Percentiles rank a stretch among this genome's conserved stretches.
Conservation (phyloP, 2,797 vertebrate species). For the Champsocephalus gunnari region DNA sequence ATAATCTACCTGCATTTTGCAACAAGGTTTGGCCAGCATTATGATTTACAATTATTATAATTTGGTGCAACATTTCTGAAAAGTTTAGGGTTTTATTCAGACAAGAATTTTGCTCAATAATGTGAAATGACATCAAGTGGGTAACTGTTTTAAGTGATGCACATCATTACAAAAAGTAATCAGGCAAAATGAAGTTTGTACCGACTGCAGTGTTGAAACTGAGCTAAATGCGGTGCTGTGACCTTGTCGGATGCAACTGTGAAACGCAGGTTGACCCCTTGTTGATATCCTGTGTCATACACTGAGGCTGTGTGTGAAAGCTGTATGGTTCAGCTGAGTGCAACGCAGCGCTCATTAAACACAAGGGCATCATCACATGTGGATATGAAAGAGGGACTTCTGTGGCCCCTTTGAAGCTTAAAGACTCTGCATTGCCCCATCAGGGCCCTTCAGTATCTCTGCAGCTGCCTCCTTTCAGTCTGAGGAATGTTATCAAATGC, state of each 20-base stretch:
- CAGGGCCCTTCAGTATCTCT: slow-evolving; percentile 49
- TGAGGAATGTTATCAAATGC: slow-evolving; percentile 78
- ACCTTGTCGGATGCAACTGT: slow-evolving; percentile 14
- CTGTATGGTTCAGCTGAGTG: slow-evolving; percentile 2
- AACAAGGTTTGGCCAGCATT: neutral
- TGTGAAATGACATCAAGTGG: slow-evolving; percentile 10
- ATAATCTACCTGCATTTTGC: too few relatives aligned
- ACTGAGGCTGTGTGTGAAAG: slow-evolving; percentile 26
- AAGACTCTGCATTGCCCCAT: slow-evolving; percentile 47
- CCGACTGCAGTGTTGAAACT: neutral
- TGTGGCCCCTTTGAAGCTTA: slow-evolving; percentile 22
- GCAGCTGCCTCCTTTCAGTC: slow-evolving; percentile 61
- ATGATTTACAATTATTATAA: neutral
- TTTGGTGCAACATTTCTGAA: too few relatives aligned
- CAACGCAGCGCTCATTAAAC: slow-evolving; percentile 53
- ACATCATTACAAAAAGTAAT: neutral
- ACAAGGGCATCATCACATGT: slow-evolving; percentile 50
- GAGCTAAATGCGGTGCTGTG: slow-evolving; percentile 1
- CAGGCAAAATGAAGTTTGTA: neutral
- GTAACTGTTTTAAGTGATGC: neutral
- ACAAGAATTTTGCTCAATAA: neutral
- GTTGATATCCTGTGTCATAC: slow-evolving; percentile 31
- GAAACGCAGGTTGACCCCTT: slow-evolving; percentile 3
- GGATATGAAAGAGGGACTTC: slow-evolving; percentile 55
- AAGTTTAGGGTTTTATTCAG: too few relatives aligned